Evolutionary conservation across 1,140 invertebrate species (phyloP).

Genomic region (Caenorhabditis tropicalis): DNA sequence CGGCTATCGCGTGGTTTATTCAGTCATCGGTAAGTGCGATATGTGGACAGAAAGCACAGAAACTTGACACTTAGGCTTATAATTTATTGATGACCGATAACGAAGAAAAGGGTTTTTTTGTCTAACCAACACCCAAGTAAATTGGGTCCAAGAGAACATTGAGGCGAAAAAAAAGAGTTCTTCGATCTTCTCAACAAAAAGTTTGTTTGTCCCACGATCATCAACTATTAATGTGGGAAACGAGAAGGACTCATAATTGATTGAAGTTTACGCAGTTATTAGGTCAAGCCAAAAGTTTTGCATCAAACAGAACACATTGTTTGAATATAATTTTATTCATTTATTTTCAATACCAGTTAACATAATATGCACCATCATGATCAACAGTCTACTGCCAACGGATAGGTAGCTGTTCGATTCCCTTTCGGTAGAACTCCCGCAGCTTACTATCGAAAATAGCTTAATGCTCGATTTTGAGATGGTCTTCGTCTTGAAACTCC

Average conservation of each 20-base stretch:
- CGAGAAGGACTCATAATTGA: neutral
- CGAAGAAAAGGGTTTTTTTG: neutral
- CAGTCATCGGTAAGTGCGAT: slow-evolving; percentile 1
- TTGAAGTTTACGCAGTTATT: too few relatives aligned
- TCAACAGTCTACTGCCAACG: too few relatives aligned
- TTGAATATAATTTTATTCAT: too few relatives aligned
- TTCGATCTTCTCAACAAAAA: neutral
- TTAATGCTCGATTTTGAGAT: too few relatives aligned
- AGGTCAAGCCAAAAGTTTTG: too few relatives aligned
- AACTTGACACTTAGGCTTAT: neutral
- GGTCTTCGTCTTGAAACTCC: too few relatives aligned
- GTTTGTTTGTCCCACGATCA: slow-evolving; percentile 24
- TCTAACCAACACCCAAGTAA: neutral
- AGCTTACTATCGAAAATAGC: too few relatives aligned
- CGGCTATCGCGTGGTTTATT: slow-evolving; percentile 46
- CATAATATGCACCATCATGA: too few relatives aligned
- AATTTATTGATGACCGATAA: slow-evolving; percentile 12
- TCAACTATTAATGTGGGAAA: neutral
- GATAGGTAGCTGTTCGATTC: too few relatives aligned
- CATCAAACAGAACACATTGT: too few relatives aligned
- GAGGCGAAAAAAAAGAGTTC: neutral
- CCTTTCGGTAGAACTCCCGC: too few relatives aligned
- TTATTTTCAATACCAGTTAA: too few relatives aligned
- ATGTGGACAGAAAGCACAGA: neutral
- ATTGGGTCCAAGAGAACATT: neutral